Conservation (phyloP, 2,888 invertebrate genomes). For the Chorisops tibialis region DNA sequence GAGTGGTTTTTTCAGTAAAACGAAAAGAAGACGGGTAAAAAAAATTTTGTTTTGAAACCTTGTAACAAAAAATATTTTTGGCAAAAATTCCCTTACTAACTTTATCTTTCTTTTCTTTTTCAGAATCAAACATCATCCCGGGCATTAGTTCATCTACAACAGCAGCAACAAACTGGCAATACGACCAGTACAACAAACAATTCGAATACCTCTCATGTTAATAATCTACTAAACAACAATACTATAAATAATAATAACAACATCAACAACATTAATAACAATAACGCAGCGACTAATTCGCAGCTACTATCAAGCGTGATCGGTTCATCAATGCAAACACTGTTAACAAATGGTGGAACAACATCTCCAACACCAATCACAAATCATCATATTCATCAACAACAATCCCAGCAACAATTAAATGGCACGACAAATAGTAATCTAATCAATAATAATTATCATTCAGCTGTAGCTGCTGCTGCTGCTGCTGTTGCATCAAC, state of each 20-base stretch:
- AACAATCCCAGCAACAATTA: background rate
- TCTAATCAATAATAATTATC: slow-evolving; percentile 36
- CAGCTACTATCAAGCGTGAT: slow-evolving; percentile 25
- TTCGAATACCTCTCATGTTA: slow-evolving; percentile 23
- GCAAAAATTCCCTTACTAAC: background rate
- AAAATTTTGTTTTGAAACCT: background rate
- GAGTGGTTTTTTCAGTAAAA: slow-evolving; percentile 8
- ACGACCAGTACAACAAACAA: slow-evolving; percentile 26
- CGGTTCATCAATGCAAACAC: slow-evolving; percentile 28
- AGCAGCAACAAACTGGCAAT: slow-evolving; percentile 25
- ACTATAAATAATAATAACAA: slow-evolving; percentile 3
- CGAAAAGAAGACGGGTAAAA: slow-evolving; percentile 13
- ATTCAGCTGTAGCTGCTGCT: slow-evolving; percentile 30
- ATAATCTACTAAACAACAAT: slow-evolving; percentile 19
- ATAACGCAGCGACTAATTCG: slow-evolving; percentile 18
- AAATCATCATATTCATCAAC: slow-evolving; percentile 5
- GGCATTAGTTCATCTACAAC: slow-evolving; percentile 26
- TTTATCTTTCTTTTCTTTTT: slow-evolving; percentile 20
- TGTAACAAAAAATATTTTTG: background rate
- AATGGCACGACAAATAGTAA: slow-evolving; percentile 13
- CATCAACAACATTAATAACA: background rate
- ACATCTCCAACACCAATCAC: background rate
- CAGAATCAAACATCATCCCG: slow-evolving; percentile 37
- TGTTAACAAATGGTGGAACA: slow-evolving; percentile 14
- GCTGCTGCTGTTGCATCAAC: slow-evolving; percentile 33